Conservation (phyloP, 2,888 invertebrate genomes). For the Drosophila sordidapex region DNA sequence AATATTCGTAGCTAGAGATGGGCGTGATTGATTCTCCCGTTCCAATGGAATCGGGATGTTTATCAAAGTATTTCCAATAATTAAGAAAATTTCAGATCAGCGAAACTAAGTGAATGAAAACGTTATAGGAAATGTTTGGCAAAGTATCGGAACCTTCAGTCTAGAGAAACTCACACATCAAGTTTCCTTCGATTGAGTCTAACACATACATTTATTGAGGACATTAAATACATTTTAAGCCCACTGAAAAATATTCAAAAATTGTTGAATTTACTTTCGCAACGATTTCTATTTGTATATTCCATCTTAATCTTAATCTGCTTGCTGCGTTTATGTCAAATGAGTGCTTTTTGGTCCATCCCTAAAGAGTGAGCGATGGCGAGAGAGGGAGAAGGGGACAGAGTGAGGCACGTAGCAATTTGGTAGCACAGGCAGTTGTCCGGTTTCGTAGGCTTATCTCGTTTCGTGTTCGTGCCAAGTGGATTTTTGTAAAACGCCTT, state of each 20-base stretch:
- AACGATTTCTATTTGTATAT: not conserved
- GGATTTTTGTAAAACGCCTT: conserved; percentile 74
- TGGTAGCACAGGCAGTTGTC: conserved; percentile 52
- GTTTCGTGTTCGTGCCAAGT: conserved; percentile 73
- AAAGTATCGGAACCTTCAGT: not conserved
- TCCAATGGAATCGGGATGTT: not conserved
- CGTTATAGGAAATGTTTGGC: not conserved
- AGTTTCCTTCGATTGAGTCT: not conserved
- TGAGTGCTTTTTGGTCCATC: conserved; percentile 14
- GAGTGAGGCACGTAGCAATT: conserved; percentile 38
- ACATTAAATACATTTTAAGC: not conserved
- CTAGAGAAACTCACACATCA: not conserved
- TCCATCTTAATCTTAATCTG: not conserved
- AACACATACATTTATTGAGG: not conserved
- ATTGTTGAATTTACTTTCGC: not conserved
- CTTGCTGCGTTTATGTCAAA: not conserved
- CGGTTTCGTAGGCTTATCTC: conserved; percentile 72
- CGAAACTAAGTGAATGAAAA: not conserved
- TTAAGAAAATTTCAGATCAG: not conserved
- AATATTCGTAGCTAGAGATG: conserved; percentile 30
- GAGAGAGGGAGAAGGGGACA: not conserved
- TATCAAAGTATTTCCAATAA: not conserved
- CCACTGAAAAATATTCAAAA: not conserved
- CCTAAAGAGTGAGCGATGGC: conserved; percentile 12
- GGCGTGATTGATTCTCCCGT: not conserved